phyloP scores from a whole-genome alignment of 2,113 vertebrate genomes.

The Cranoglanis bouderius region DNA sequence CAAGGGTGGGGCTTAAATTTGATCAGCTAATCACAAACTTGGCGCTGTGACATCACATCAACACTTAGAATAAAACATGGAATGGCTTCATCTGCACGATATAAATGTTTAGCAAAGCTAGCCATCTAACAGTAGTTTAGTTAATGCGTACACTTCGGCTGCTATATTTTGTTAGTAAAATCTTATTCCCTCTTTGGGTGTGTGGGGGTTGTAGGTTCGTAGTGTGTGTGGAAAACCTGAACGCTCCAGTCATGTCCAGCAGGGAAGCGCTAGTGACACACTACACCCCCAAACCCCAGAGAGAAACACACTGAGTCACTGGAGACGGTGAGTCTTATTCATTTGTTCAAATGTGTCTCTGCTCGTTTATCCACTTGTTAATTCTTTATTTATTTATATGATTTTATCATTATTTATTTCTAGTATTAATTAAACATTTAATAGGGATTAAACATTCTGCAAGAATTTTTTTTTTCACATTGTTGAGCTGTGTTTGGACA shows the following conservation, averaged over 20 bases:
- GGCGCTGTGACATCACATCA: neutral
- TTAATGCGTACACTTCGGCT: neutral
- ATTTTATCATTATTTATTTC: neutral
- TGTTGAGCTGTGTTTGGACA: neutral
- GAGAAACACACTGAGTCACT: conserved; percentile 70
- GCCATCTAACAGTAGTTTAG: neutral
- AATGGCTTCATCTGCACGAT: neutral
- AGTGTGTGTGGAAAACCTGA: conserved; percentile 78
- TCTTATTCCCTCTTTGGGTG: too few species aligned
- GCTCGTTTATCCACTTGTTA: neutral
- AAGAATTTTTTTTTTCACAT: neutral
- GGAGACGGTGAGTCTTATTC: conserved; percentile 76
- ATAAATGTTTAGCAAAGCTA: neutral
- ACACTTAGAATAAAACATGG: neutral
- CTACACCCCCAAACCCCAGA: conserved; percentile 66
- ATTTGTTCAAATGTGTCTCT: neutral
- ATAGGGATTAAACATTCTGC: neutral
- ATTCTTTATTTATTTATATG: neutral
- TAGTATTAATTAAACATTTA: neutral
- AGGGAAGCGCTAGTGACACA: conserved; percentile 67
- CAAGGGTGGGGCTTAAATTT: conserved; percentile 59
- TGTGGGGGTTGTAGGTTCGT: conserved; percentile 69
- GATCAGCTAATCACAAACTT: neutral
- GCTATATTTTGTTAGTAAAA: neutral
- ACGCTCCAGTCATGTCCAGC: conserved; percentile 65